Evolutionary conservation across 2,113 vertebrate genomes (phyloP), one percentile per base, ranked within the genome.

Genomic region (Paramormyrops kingsleyae): DNA sequence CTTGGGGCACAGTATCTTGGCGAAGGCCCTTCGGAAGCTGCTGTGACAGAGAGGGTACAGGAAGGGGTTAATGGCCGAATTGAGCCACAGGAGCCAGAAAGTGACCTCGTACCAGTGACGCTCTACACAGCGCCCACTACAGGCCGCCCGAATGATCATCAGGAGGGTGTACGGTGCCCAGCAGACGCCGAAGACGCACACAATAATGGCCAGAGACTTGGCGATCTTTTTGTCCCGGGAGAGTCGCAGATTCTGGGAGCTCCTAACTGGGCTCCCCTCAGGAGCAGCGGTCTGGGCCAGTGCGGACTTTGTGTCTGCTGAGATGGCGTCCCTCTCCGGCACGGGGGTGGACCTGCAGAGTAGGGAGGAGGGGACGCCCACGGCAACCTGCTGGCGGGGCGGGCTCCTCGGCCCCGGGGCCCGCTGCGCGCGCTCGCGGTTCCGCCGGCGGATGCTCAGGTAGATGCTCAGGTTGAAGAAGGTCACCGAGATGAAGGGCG

Each of bases 51-150:
- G 93, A 0, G 97, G 95, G 90, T 97, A 98, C 27, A 98, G 94
- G 93, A 98, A 95, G 13, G 97, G 97, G 86, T 98, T 98, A 77
- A 98, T 85, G 85, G 94, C 95, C 0, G 97, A 97, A 94, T 98
- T 98, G 89, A 97, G 87, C 97, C 97, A 98, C 91, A 97, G 95
- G 92, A 97, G 96, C 97, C 97, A 97, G 96, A 98, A 97, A n/a
- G 95, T 95, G 92, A 96, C 91, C 91, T 96, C 94, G 56, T 97
- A 97, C 93, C 94, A 91, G 56, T 93, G 93, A 6, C 93, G 89
- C 83, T 91, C 89, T 49, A 96, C 90, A 74, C 94, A 94, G 1
- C 6, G 89, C 50, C 92, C 91, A 27, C 93, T 91, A 88, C 95
- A 96, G 91, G 90, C 91, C 1, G 96, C 96, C 74, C 92, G 89